Conservation (phyloP, 2,888 invertebrate species). For the Tachina fera region DNA sequence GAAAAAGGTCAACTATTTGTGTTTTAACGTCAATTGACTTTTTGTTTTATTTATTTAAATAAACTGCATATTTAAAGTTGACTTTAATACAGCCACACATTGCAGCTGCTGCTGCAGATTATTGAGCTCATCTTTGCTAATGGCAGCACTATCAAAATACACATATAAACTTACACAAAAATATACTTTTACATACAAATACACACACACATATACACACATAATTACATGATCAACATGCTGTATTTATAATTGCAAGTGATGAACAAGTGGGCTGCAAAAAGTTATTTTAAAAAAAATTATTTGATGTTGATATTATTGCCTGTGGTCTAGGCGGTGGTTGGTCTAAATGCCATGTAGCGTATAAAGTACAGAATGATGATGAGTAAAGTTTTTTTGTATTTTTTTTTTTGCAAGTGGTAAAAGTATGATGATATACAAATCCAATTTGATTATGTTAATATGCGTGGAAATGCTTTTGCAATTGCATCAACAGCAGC, state of each 20-base stretch:
- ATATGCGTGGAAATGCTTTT: slow-evolving; percentile 67
- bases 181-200: neutral
- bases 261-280: slow-evolving; percentile 38
- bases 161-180: neutral
- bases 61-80: slow-evolving; percentile 35
- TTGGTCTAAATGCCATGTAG: slow-evolving; percentile 40
- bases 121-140: slow-evolving; percentile 45
- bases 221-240: neutral
- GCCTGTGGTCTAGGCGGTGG: slow-evolving; percentile 60
- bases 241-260: slow-evolving; percentile 46
- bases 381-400: slow-evolving; percentile 17
- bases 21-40: slow-evolving; percentile 1
- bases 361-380: slow-evolving; percentile 8
- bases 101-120: slow-evolving; percentile 43
- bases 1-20: slow-evolving; percentile 24
- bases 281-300: slow-evolving; percentile 26
- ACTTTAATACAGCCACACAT: slow-evolving; percentile 27
- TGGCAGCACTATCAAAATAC: slow-evolving; percentile 3
- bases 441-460: slow-evolving; percentile 74
- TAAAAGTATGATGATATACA: slow-evolving; percentile 67
- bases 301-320: slow-evolving; percentile 61
- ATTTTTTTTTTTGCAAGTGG: slow-evolving; percentile 1
- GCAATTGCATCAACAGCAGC: slow-evolving; percentile 62
- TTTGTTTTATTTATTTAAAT: slow-evolving; percentile 19
- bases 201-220: neutral